These are phyloP conservation scores for Camptogramma bilineatum DNA, from an alignment of 2,888 invertebrate genomes.

Conservation along the genomic window DNA sequence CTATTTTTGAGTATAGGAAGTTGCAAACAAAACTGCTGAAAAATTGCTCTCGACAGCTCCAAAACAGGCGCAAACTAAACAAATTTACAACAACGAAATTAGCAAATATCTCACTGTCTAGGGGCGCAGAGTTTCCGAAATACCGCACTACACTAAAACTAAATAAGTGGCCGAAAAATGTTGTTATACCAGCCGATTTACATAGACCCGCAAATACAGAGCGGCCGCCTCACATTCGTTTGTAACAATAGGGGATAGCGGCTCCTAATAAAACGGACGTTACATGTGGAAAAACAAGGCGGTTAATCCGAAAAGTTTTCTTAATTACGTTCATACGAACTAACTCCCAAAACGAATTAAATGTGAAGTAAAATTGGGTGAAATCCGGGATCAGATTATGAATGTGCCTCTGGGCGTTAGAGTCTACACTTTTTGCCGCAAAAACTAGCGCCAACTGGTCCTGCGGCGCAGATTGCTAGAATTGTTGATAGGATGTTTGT, in stretches of 20 bases:
- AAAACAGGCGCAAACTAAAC: conserved; percentile 58
- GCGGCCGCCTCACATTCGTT: conserved; percentile 29
- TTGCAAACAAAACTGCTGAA: conserved; percentile 33
- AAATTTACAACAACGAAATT: conserved; percentile 81
- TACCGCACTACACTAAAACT: conserved; percentile 74
- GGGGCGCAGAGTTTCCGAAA: conserved; percentile 71
- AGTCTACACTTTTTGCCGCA: conserved; percentile 24
- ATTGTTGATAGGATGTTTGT: conserved; percentile 3
- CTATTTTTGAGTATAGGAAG: not conserved
- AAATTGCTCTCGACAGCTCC: conserved; percentile 39
- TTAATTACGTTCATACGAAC: conserved; percentile 80
- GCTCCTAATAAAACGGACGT: conserved; percentile 56
- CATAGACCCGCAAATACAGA: conserved; percentile 48
- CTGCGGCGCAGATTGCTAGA: conserved; percentile 6
- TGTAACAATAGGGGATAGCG: conserved; percentile 44
- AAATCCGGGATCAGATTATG: conserved; percentile 70
- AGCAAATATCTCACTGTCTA: conserved; percentile 80
- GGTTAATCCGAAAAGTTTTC: conserved; percentile 82
- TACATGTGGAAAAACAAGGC: conserved; percentile 75
- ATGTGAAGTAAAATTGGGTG: conserved; percentile 70
- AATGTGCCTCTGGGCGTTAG: conserved; percentile 49
- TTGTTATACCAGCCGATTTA: conserved; percentile 58
- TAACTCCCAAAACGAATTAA: conserved; percentile 82
- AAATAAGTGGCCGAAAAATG: conserved; percentile 81
- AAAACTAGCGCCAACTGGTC: conserved; percentile 12